Evolutionary conservation across 2,797 vertebrate species (phyloP), one percentile per base, ranked within the genome.

Genomic region (Neostethus bicornis): DNA sequence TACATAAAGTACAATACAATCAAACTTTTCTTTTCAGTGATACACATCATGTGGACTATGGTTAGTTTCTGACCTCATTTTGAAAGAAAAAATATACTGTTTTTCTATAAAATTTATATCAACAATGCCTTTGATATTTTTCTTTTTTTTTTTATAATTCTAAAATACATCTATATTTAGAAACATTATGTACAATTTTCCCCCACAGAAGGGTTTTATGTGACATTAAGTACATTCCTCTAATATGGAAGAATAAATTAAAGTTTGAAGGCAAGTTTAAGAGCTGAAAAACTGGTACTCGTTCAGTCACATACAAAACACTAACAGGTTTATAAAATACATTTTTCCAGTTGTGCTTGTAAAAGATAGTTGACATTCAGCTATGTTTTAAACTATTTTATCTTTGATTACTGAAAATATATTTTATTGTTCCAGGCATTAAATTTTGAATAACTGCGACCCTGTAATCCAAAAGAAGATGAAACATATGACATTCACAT

Each of bases 131-230:
- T 61, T 65, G 51, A 83, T 70, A 39, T 61, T 83, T 84, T 76
- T 61, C 8, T 31, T 67, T 78, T 79, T 77, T 84, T 64, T 82
- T 84, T 86, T 20, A 91, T 84, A 89, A 77, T 87, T 89, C 88
- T 93, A 92, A 91, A 91, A 86, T 92, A 90, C 79, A 92, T 89
- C 91, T 94, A 91, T 90, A 93, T 86, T 34, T 92, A 24, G 61
- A 80, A 86, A 82, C 68, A 79, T 60, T 85, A 87, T 91, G 64
- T 83, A 91, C 85, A 86, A 83, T 90, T 72, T 25, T 21, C 81
- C 81, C 88, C 80, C 84, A 9, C 17, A 37, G 44, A 26, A 42
- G 16, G 52, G 47, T 74, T 79, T 81, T 72, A 86, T 69, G 85
- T 81, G 84, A 85, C 79, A 86, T 45, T 73, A 54, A 85, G 87